Evolutionary conservation across 1,140 invertebrate species (phyloP).

Genomic region (Aphaenogaster rudis): DNA sequence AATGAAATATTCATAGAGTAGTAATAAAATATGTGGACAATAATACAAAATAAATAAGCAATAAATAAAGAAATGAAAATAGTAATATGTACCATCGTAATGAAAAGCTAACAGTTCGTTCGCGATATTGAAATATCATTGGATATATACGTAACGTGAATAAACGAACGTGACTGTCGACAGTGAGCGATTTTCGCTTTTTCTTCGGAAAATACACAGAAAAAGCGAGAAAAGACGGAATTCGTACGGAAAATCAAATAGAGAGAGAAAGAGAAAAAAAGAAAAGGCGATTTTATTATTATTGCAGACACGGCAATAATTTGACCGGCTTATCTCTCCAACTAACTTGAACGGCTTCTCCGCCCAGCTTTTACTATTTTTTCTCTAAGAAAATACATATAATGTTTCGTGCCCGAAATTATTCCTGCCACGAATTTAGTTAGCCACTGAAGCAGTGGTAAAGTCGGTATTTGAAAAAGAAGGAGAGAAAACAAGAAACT

Average conservation of each 20-base stretch:
- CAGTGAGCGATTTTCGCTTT: not conserved
- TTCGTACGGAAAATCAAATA: conserved; percentile 18
- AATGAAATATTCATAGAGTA: not conserved
- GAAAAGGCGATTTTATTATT: conserved; percentile 31
- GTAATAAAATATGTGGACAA: not conserved
- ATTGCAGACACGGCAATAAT: not conserved
- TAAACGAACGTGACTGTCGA: conserved; percentile 28
- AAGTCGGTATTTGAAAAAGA: not conserved
- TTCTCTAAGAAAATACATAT: conserved; percentile 16
- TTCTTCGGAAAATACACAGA: not conserved
- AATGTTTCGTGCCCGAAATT: conserved; percentile 23
- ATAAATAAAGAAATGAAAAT: conserved; percentile 32
- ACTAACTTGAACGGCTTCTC: not conserved
- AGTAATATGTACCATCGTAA: not conserved
- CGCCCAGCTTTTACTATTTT: not conserved
- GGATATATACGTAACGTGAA: conserved; percentile 11
- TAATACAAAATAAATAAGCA: not conserved
- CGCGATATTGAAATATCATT: conserved; percentile 11
- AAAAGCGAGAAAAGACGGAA: not conserved
- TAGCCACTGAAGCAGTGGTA: not conserved
- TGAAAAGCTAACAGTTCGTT: conserved; percentile 37
- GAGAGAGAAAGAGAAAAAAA: not conserved
- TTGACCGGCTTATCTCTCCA: not conserved
- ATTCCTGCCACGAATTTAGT: conserved; percentile 11
- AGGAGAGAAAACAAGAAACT: not conserved